A percentile compares a stretch with the other conserved stretches of the same genome.
Conservation (phyloP, 1,140 invertebrate species). For the Neuroterus valhalla region DNA sequence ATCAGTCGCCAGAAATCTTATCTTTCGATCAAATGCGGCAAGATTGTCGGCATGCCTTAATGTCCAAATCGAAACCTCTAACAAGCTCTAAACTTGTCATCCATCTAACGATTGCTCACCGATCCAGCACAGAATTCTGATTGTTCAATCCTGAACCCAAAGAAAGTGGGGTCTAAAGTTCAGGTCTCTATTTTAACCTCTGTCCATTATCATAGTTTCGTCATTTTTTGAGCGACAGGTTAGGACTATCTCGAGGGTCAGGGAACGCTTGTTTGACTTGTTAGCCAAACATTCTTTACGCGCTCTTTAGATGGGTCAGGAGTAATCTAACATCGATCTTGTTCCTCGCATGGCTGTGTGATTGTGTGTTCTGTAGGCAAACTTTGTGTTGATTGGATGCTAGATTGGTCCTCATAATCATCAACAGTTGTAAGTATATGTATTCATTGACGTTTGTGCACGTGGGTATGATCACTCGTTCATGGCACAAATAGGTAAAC, state of each 20-base stretch:
- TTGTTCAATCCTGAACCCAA: not conserved
- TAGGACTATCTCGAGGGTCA: not conserved
- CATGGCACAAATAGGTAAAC: constrained; percentile 4
- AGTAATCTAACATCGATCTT: constrained; percentile 24
- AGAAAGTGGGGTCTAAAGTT: not conserved
- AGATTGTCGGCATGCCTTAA: not conserved
- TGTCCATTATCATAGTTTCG: not conserved
- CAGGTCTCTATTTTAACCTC: not conserved
- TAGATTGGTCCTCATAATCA: not conserved
- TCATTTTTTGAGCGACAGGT: not conserved
- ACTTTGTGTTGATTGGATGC: not conserved
- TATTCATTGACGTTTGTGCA: constrained; percentile 1
- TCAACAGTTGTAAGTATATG: not conserved
- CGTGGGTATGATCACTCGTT: constrained; percentile 22
- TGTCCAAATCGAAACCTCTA: not conserved
- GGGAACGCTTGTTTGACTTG: not conserved
- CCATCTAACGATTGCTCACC: not conserved
- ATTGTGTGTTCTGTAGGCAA: not conserved
- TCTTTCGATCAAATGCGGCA: not conserved
- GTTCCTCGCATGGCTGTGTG: not conserved
- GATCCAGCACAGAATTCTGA: not conserved
- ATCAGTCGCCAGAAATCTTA: not conserved
- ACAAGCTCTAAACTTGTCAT: constrained; percentile 4
- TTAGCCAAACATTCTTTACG: constrained; percentile 19
- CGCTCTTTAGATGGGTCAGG: not conserved